Evolutionary conservation across 2,888 invertebrate species (phyloP), one percentile per base, ranked within the genome.

Genomic region (Sturmia bella): DNA sequence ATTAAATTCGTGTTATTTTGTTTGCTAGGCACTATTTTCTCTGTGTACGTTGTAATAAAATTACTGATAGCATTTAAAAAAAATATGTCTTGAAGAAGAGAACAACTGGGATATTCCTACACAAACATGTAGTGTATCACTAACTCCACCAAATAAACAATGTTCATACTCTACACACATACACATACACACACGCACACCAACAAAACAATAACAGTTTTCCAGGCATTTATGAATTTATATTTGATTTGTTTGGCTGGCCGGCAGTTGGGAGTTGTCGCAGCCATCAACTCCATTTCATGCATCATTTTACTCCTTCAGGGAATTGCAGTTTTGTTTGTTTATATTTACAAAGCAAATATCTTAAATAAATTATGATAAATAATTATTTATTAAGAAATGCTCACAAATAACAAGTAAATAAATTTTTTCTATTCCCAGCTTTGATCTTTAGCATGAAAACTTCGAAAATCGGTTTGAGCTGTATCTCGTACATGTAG

Each of bases 271-370:
- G 56, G n/a, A n/a, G 43, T 13, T 39, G 39, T 37, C 5, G 52
- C 21, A 17, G 56, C 45, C 59, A 48, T 68, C 72, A 52, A 68
- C 56, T 72, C 72, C 50, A 83, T 84, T 84, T 81, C 78, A 81
- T 61, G 81, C 75, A 75, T 84, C 78, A 79, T 78, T 81, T 84
- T 79, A 61, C 75, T 69, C 66, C 83, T 81, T 79, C 50, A 68
- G 78, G 83, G 81, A 74, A 74, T 78, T 54, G 41, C 17, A 66
- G 72, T 68, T 68, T 68, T 66, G 56, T 76, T 72, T 66, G 21
- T 70, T 63, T 66, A 15, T 50, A 19, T 21, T 37, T 41, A 21
- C 21, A 37, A 61, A 69, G 3, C 0, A 6, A 43, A 54, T 37
- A 37, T 63, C 37, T 45, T 64, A 37, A 54, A 64, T 45, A 73